These are phyloP conservation scores for Catostylus mosaicus DNA, from an alignment of 30 jellyfish, hydroid and myxozoan species.

Conservation along the genomic window DNA sequence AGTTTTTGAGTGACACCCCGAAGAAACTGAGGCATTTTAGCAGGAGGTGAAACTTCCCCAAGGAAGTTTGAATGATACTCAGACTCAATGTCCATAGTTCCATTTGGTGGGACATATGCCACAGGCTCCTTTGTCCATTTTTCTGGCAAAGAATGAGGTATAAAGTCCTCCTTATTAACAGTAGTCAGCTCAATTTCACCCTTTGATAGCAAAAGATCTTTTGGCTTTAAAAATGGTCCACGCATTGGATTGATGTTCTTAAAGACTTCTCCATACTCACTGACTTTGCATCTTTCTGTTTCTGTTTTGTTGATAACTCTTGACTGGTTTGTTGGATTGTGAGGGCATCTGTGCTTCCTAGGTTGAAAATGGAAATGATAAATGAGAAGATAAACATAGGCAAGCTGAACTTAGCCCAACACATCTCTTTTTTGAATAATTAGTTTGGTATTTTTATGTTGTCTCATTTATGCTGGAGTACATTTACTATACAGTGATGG, in stretches of 20 bases:
- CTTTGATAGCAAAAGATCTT: slow-evolving; percentile 42
- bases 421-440: too few species aligned
- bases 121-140: slow-evolving; percentile 42
- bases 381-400: too few species aligned
- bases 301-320: slow-evolving; percentile 66
- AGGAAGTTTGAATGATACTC: slow-evolving; percentile 58
- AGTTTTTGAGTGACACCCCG: slow-evolving; percentile 53
- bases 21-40: slow-evolving; percentile 56
- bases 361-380: too few species aligned
- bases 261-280: slow-evolving; percentile 70
- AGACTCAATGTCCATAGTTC: slow-evolving; percentile 53
- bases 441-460: too few species aligned
- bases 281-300: slow-evolving; percentile 55
- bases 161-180: slow-evolving; percentile 33
- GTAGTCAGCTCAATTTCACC: slow-evolving; percentile 54
- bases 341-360: slow-evolving; percentile 86
- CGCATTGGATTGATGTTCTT: slow-evolving; percentile 46
- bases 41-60: slow-evolving; percentile 60
- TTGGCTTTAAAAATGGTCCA: slow-evolving; percentile 66
- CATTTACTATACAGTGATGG: too few species aligned
- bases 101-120: slow-evolving; percentile 55
- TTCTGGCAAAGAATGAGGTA: slow-evolving; percentile 30
- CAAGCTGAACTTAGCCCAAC: too few species aligned
- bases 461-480: too few species aligned
- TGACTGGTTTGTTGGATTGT: slow-evolving; percentile 44